These are phyloP conservation scores for Trachythela sp. DNA, from an alignment of 64 coral and sea anemone species.

Conservation along the genomic window DNA sequence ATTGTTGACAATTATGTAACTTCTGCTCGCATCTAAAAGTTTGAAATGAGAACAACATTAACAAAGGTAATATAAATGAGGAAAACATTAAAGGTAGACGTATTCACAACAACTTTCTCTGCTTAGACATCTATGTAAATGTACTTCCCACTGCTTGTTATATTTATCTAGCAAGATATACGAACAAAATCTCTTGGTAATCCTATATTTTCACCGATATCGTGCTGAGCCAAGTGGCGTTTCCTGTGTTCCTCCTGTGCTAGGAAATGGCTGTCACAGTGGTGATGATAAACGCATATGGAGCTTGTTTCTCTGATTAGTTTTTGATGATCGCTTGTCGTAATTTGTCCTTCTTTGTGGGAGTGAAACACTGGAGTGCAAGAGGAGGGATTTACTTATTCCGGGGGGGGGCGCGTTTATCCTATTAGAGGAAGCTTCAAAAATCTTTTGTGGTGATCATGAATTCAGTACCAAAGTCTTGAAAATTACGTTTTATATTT, in stretches of 20 bases:
- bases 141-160: too few species aligned
- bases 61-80: too few species aligned
- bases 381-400: not conserved
- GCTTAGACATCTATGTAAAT: too few species aligned
- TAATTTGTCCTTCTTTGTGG: not conserved
- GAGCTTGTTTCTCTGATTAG: not conserved
- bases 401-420: not conserved
- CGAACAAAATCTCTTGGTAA: not conserved
- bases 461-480: not conserved
- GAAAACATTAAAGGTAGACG: too few species aligned
- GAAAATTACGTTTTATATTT: too few species aligned
- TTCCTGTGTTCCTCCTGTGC: not conserved
- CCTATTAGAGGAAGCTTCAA: too few species aligned
- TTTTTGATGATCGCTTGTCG: not conserved
- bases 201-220: not conserved
- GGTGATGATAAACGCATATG: not conserved
- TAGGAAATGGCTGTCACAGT: not conserved
- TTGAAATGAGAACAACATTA: too few species aligned
- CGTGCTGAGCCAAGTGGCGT: not conserved
- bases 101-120: too few species aligned
- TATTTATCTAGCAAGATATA: too few species aligned
- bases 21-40: too few species aligned
- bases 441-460: not conserved
- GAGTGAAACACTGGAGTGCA: not conserved
- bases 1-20: too few species aligned